A percentile compares a stretch with the other conserved stretches of the same genome.
phyloP scores from a whole-genome alignment of 23 tunicate species.

The Phallusia fumigata region DNA sequence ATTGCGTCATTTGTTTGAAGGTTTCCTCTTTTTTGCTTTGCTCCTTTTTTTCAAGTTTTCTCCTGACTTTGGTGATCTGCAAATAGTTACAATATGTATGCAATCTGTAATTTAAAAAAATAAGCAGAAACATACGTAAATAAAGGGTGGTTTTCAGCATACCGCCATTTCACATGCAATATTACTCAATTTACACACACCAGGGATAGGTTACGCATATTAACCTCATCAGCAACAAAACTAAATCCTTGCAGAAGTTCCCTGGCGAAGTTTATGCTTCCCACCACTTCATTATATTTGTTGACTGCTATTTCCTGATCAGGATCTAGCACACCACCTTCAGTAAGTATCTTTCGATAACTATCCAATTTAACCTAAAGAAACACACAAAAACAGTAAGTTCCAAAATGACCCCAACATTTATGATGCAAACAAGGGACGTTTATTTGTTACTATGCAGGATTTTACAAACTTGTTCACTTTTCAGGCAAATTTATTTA shows the following conservation, averaged over 20 bases:
- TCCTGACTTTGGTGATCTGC: neutral
- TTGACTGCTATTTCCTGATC: conserved; percentile 54
- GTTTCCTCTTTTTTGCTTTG: neutral
- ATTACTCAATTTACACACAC: too few relatives aligned
- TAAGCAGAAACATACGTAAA: too few relatives aligned
- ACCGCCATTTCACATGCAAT: too few relatives aligned
- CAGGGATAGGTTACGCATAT: too few relatives aligned
- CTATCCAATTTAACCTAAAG: conserved; percentile 70
- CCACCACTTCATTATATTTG: conserved; percentile 74
- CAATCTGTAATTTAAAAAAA: too few relatives aligned
- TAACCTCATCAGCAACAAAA: neutral
- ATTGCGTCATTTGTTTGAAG: neutral
- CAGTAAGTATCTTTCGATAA: conserved; percentile 48
- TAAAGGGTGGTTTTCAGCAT: too few relatives aligned
- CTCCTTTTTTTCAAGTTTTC: neutral
- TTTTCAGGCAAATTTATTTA: neutral
- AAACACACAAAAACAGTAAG: neutral
- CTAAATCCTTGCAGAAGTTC: conserved; percentile 29
- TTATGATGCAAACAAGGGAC: neutral
- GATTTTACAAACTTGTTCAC: neutral
- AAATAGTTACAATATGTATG: too few relatives aligned
- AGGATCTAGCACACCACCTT: conserved; percentile 51
- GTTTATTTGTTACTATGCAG: neutral
- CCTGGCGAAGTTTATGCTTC: conserved; percentile 71
- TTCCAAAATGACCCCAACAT: neutral